A percentile compares a stretch with the other conserved stretches of the same genome.
phyloP scores from a whole-genome alignment of 2,113 vertebrate species.

The Toxotes chatareus region DNA sequence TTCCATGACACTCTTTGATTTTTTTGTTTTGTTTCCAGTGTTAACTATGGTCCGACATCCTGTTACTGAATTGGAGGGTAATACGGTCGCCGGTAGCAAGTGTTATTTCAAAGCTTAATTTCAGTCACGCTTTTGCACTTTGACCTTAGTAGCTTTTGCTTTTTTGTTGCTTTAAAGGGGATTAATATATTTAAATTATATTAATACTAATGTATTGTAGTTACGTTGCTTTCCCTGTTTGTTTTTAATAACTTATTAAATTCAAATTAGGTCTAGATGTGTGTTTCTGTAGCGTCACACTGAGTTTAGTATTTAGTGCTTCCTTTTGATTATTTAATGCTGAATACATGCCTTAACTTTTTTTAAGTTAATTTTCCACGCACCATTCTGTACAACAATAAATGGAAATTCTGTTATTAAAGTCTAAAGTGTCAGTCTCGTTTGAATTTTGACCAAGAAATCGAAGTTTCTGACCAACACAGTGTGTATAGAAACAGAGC shows the following conservation, averaged over 20 bases:
- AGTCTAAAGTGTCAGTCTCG: background rate
- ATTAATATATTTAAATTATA: conserved; percentile 48
- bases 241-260: conserved; percentile 34
- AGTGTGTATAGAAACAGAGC: conserved; percentile 78
- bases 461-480: conserved; percentile 25
- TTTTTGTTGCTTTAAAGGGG: conserved; percentile 20
- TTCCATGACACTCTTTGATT: conserved; percentile 49
- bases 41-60: conserved; percentile 2
- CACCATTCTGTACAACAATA: conserved; percentile 47
- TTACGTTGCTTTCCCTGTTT: background rate
- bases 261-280: background rate
- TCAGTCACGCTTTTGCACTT: conserved; percentile 51
- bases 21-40: conserved; percentile 1
- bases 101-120: conserved; percentile 29
- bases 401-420: conserved; percentile 34
- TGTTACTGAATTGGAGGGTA: conserved; percentile 16
- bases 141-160: background rate
- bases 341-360: conserved; percentile 60
- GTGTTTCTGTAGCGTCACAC: background rate
- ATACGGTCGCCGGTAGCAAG: background rate
- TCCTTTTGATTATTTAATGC: conserved; percentile 35
- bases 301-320: background rate
- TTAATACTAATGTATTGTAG: conserved; percentile 2
- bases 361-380: conserved; percentile 48
- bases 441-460: background rate